Percentiles rank a stretch among this genome's conserved stretches.
phyloP scores from a whole-genome alignment of 2,888 invertebrate species.

The Lomographa bimaculata region DNA sequence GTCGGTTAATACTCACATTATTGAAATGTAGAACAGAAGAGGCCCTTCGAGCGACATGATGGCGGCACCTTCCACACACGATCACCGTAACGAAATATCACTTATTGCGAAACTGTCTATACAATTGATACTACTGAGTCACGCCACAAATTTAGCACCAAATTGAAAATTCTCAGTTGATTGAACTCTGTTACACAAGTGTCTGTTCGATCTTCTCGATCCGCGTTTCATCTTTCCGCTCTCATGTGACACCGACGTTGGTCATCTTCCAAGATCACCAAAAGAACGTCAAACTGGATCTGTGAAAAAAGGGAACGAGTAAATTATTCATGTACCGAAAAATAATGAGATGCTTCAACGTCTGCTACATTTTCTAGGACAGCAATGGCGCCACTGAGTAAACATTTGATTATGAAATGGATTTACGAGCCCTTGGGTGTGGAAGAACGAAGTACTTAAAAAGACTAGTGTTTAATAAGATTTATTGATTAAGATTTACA shows the following conservation, averaged over 20 bases:
- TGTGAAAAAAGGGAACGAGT: constrained; percentile 47
- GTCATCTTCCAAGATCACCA: constrained; percentile 45
- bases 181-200: constrained; percentile 40
- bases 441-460: constrained; percentile 21
- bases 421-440: constrained; percentile 25
- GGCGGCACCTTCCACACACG: constrained; percentile 48
- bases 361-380: constrained; percentile 35
- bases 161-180: constrained; percentile 44
- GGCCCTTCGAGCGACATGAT: constrained; percentile 56
- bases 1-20: constrained; percentile 62
- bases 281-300: constrained; percentile 38
- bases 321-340: constrained; percentile 41
- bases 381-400: constrained; percentile 42
- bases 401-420: constrained; percentile 38
- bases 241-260: constrained; percentile 55
- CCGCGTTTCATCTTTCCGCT: constrained; percentile 35
- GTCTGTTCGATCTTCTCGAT: constrained; percentile 28
- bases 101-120: constrained; percentile 42
- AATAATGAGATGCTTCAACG: constrained; percentile 40
- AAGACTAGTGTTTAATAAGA: constrained; percentile 18
- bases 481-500: constrained; percentile 33
- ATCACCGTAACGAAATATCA: constrained; percentile 52
- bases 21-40: constrained; percentile 55
- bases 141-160: constrained; percentile 47
- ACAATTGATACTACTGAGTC: constrained; percentile 47